These are phyloP conservation scores for Lophura nycthemera DNA, from an alignment of 2,113 vertebrate species.

Conservation along the genomic window DNA sequence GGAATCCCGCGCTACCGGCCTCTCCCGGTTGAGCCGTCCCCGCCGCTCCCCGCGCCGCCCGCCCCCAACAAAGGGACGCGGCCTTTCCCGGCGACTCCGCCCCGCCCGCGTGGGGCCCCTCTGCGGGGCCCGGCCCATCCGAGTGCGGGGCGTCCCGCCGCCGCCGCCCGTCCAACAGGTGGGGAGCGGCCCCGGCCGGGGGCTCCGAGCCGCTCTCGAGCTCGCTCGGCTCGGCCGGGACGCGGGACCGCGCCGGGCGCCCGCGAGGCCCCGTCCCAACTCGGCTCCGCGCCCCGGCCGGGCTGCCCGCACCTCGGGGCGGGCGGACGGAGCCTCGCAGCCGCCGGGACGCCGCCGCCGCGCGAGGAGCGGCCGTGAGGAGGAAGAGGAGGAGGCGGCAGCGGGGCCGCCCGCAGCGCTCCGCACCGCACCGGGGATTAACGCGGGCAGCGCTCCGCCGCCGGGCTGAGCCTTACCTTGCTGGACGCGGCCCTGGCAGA, in stretches of 20 bases:
- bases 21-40: background rate
- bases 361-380: background rate
- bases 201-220: background rate
- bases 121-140: background rate
- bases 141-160: too few species aligned
- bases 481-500: slow-evolving; percentile 84
- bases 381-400: too few species aligned
- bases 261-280: background rate
- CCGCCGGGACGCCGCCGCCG: background rate
- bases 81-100: background rate
- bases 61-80: slow-evolving; percentile 41
- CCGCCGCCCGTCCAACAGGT: too few species aligned
- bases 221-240: too few species aligned
- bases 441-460: too few species aligned
- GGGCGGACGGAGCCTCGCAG: too few species aligned
- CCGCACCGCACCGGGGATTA: too few species aligned
- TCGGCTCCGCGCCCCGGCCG: background rate
- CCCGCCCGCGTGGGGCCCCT: background rate
- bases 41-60: background rate
- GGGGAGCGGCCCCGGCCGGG: background rate
- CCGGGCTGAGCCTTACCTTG: slow-evolving; percentile 78
- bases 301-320: too few species aligned
- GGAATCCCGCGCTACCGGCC: slow-evolving; percentile 36
- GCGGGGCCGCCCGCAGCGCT: too few species aligned
- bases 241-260: too few species aligned